These are phyloP conservation scores for Pristionchus japonicus DNA, from an alignment of 2,888 invertebrate genomes.

Conservation along the genomic window DNA sequence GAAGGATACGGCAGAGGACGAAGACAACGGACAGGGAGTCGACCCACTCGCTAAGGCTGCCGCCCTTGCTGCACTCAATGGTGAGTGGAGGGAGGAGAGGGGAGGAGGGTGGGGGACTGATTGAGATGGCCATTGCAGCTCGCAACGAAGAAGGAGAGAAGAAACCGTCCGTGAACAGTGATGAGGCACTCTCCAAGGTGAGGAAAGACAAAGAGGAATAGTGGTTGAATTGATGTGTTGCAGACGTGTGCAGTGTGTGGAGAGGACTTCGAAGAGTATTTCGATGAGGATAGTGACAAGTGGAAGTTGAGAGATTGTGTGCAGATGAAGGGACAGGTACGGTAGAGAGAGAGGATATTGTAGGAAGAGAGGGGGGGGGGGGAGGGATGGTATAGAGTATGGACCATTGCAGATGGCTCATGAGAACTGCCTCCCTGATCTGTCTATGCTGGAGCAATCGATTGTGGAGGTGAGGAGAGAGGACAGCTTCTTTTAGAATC, in stretches of 20 bases:
- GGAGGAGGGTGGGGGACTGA: neutral
- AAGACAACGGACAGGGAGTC: conserved; percentile 32
- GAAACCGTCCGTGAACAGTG: conserved; percentile 25
- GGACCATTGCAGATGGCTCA: conserved; percentile 23
- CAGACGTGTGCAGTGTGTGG: conserved; percentile 89
- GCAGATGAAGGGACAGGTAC: conserved; percentile 12
- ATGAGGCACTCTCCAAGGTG: conserved; percentile 42
- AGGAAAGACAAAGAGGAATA: neutral
- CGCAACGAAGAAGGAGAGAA: neutral
- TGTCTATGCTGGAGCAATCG: neutral
- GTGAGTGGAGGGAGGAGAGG: neutral
- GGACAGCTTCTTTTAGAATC: neutral
- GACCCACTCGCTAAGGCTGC: neutral
- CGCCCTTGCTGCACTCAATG: neutral
- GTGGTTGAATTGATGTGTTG: conserved; percentile 52
- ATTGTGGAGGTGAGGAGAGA: neutral
- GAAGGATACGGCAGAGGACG: conserved; percentile 42
- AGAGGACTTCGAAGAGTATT: conserved; percentile 94
- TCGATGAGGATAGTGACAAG: conserved; percentile 95
- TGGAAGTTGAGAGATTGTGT: conserved; percentile 85
- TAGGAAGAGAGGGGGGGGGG: neutral
- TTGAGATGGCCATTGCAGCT: conserved; percentile 20
- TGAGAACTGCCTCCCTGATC: neutral
- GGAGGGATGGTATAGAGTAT: neutral
- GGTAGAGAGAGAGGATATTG: neutral